These are phyloP conservation scores for Smutsia temminckii DNA, from an alignment of 2,797 vertebrate species.

Conservation along the genomic window DNA sequence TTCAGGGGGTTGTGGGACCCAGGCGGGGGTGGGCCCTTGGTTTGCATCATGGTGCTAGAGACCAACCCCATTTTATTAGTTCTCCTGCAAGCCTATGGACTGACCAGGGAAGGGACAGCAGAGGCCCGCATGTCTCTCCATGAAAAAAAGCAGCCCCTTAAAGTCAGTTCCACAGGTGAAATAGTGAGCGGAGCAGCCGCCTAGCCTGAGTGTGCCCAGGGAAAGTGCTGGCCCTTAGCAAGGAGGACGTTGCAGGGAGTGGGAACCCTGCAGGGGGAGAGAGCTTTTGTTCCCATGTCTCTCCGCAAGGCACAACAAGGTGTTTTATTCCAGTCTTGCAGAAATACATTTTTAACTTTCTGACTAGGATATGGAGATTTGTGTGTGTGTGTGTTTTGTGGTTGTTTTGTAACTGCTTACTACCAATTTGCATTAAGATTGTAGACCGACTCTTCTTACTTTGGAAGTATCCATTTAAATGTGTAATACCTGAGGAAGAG, in stretches of 20 bases:
- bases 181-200: background rate
- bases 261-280: background rate
- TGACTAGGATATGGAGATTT: background rate
- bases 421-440: background rate
- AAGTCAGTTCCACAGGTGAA: background rate
- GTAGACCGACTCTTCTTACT: background rate
- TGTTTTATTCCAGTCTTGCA: background rate
- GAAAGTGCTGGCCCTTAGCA: background rate
- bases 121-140: background rate
- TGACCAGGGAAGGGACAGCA: background rate
- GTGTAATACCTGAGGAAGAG: background rate
- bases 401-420: background rate
- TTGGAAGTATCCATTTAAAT: background rate
- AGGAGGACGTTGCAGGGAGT: background rate
- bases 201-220: rapidly evolving
- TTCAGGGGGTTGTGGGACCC: rapidly evolving
- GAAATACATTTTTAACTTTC: background rate
- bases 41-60: background rate
- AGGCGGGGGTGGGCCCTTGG: background rate
- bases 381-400: background rate
- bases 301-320: slow-evolving; percentile 3
- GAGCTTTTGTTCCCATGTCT: background rate
- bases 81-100: background rate
- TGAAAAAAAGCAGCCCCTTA: background rate
- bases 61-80: background rate